Conservation (phyloP, 2,113 vertebrate genomes). For the Neomonachus schauinslandi region DNA sequence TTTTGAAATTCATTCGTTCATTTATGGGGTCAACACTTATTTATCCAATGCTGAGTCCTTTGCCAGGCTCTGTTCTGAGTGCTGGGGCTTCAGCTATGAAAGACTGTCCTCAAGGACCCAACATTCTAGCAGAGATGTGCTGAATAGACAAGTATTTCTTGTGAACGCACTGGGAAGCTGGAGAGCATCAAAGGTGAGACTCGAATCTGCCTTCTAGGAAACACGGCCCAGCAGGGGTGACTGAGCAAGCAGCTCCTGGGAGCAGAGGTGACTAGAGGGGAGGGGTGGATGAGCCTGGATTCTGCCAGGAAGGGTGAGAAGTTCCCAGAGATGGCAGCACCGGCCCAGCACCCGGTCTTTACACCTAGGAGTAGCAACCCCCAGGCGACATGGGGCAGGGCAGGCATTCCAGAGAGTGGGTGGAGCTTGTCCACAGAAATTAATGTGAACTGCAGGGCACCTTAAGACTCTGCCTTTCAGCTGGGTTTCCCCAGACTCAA, state of each 20-base stretch:
- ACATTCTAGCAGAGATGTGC: background rate
- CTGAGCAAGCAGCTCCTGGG: background rate
- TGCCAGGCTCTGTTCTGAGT: background rate
- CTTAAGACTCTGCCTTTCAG: background rate
- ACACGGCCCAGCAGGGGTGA: background rate
- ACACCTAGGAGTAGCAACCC: fast-evolving
- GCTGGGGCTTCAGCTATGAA: fast-evolving
- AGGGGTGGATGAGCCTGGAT: background rate
- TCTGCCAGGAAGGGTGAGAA: background rate
- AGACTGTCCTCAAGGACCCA: background rate
- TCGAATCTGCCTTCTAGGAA: background rate
- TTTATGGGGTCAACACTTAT: background rate
- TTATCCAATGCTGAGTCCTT: no score
- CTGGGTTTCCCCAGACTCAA: background rate
- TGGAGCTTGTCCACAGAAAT: background rate
- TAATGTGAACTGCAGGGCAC: background rate
- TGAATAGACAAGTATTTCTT: fast-evolving
- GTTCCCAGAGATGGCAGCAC: background rate
- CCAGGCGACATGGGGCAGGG: background rate
- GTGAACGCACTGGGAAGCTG: no score
- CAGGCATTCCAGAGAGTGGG: background rate
- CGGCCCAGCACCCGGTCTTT: background rate
- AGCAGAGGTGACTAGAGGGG: background rate
- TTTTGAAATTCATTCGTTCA: background rate
- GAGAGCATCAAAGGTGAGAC: background rate